Base-by-base conservation (phyloP, 2,113 vertebrate genomes). In the Petroica traversi region DNA sequence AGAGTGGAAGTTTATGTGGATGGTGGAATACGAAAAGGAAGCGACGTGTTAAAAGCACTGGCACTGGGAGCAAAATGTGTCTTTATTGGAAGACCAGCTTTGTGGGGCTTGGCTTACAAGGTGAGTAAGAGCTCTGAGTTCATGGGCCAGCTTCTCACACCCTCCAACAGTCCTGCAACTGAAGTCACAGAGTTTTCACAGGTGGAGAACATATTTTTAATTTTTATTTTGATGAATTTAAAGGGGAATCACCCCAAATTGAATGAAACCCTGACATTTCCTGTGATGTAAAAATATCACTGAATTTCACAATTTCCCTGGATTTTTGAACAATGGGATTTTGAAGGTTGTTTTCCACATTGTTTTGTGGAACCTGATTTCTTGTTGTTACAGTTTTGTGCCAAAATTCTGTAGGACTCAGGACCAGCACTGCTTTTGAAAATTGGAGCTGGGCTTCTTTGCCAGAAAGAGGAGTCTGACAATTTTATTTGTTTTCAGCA, bases 21-120 rank as follows among this genome's bases (percentile, higher is more conserved):
- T 8, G 99, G 99, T 19, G 99, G 99, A 23, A 97, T 99, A 96
- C 97, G 99, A 46, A 99, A 99, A 17, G 99, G 99, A 90, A 99
- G 98, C 4, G 99, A 99, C 0, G 98, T 99, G 8, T 82, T 99
- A 46, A 99, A 99, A 95, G 98, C 99, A 0, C 71, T 99, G 93
- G 99, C 99, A 55, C 96, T 99, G 34, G 99, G 99, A 58, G 99
- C 99, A 55, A 99, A 98, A 96, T 99, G 99, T 1, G 98, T 99
- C 82, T 99, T 99, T 91, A 98, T 99, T 67, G 99, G 99, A 55
- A 98, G 99, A 48, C 99, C 99, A 16, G 98, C 98, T 23, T 97
- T 99, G 6, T 99, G 99, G 99, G 99, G 99, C 61, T 98, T 99
- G 9, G 98, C 99, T 63, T 99, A 98, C 96, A 99, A 99, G 99